Conservation (phyloP, 2,888 invertebrate species). For the Polyploca ridens region DNA sequence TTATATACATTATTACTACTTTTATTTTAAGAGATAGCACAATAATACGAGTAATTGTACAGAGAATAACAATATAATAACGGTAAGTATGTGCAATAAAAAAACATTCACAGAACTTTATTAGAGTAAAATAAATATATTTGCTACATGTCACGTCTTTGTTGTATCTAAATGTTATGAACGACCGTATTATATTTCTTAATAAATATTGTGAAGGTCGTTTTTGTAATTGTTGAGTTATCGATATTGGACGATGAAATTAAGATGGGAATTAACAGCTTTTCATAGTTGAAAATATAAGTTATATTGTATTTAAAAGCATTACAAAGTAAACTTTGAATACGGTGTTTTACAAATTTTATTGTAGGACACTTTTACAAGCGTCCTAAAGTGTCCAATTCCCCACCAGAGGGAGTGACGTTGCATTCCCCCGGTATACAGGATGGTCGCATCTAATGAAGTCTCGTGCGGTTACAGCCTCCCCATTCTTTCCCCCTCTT, state of each 20-base stretch:
- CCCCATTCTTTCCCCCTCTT: conserved; percentile 33
- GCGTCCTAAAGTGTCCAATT: conserved; percentile 20
- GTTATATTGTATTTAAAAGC: background rate
- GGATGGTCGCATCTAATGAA: conserved; percentile 62
- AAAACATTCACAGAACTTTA: too few species aligned
- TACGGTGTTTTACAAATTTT: background rate
- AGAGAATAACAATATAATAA: too few species aligned
- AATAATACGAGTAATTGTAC: too few species aligned
- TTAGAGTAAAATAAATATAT: background rate
- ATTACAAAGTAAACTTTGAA: background rate
- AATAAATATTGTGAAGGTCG: background rate
- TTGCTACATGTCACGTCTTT: too few species aligned
- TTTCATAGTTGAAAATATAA: background rate
- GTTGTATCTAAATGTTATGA: background rate
- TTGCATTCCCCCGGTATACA: conserved; percentile 56
- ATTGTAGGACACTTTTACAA: background rate
- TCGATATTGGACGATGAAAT: background rate
- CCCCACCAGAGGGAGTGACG: conserved; percentile 49
- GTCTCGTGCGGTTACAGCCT: conserved; percentile 66
- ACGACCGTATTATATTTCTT: background rate
- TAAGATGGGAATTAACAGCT: background rate
- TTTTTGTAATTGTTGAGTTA: background rate
- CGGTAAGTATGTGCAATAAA: too few species aligned
- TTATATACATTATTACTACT: too few species aligned
- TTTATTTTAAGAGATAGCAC: too few species aligned